Percentiles rank a stretch among this genome's conserved stretches.
These are phyloP conservation scores for Cossypha niveicapilla DNA, from an alignment of 2,797 vertebrate species.

Conservation along the genomic window DNA sequence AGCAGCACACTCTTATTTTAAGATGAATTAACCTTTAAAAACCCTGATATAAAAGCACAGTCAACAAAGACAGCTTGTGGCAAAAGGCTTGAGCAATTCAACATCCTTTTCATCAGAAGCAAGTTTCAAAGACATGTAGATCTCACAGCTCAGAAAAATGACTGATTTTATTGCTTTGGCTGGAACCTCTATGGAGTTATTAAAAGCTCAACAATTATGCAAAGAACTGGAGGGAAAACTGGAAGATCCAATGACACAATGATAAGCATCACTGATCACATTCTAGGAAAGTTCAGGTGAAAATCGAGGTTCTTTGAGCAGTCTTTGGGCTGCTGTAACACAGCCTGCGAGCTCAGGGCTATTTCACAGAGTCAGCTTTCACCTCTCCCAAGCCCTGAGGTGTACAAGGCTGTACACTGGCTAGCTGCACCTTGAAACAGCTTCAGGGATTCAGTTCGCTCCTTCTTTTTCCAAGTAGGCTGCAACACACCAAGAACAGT, in stretches of 20 bases:
- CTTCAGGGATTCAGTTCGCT: background rate
- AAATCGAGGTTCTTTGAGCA: accelerated
- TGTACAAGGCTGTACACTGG: background rate
- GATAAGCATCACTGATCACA: background rate
- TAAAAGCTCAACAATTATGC: background rate
- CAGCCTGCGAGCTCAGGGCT: background rate
- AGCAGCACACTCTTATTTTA: background rate
- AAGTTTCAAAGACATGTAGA: background rate
- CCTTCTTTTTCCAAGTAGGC: background rate
- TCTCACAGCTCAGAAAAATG: background rate
- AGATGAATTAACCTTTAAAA: background rate
- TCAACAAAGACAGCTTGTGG: background rate
- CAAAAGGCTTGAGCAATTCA: background rate
- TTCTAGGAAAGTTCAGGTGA: background rate
- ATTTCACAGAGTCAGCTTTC: background rate
- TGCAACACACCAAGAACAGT: background rate
- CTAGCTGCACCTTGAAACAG: background rate
- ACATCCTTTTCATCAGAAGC: background rate
- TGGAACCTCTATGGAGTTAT: background rate
- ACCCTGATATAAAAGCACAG: background rate
- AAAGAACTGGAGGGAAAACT: background rate
- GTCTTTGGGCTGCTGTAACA: background rate
- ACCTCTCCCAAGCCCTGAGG: background rate
- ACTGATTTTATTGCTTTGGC: background rate
- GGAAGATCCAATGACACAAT: background rate